These are phyloP conservation scores for Lordiphosa clarofinis DNA, from an alignment of 1,140 invertebrate genomes.

Conservation along the genomic window DNA sequence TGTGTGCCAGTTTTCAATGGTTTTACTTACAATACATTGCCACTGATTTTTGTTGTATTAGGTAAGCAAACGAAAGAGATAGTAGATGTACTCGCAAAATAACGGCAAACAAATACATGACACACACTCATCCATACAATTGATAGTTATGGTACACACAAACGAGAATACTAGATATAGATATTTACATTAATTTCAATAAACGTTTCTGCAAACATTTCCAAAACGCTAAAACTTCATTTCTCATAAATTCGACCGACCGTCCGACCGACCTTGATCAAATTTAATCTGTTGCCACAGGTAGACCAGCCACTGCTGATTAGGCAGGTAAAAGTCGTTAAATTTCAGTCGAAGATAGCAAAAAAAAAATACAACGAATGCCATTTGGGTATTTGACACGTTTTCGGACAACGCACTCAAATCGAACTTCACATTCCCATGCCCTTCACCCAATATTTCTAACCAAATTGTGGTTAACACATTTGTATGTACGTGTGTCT, in stretches of 20 bases:
- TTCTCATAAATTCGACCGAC: not conserved
- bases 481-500: not conserved
- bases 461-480: not conserved
- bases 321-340: conserved; percentile 16
- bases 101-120: conserved; percentile 10
- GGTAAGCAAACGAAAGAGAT: conserved; percentile 19
- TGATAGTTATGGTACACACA: too few relatives aligned
- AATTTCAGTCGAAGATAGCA: conserved; percentile 19
- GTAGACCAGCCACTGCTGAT: conserved; percentile 23
- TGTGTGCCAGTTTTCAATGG: conserved; percentile 52
- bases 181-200: not conserved
- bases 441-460: conserved; percentile 11
- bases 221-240: too few relatives aligned
- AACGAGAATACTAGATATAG: not conserved
- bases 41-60: conserved; percentile 2
- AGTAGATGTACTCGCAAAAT: conserved; percentile 3
- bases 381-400: conserved; percentile 28
- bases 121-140: too few relatives aligned
- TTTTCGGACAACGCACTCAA: conserved; percentile 18
- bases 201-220: not conserved
- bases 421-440: conserved; percentile 2
- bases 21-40: conserved; percentile 16
- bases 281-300: conserved; percentile 11
- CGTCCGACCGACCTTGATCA: conserved; percentile 6
- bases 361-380: conserved; percentile 11